Evolutionary conservation across 2,797 vertebrate species (phyloP).

Genomic region (Typhlichthys subterraneus): DNA sequence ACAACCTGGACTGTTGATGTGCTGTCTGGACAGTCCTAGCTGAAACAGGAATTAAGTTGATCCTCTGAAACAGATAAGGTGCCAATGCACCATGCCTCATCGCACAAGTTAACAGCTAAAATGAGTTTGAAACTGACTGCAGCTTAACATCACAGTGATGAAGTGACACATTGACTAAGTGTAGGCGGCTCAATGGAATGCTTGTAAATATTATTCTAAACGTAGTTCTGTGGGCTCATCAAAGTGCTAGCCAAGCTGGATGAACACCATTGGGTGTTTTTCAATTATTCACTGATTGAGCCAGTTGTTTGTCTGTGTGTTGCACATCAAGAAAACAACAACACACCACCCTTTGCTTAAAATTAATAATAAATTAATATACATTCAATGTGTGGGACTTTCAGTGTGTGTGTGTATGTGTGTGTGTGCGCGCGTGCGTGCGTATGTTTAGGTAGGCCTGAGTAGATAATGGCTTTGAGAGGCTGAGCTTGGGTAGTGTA

Average conservation of each 20-base stretch:
- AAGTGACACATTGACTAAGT: slow-evolving; percentile 21
- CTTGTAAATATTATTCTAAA: slow-evolving; percentile 17
- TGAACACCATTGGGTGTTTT: slow-evolving; percentile 23
- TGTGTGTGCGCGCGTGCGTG: slow-evolving; percentile 32
- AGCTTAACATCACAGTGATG: slow-evolving; percentile 24
- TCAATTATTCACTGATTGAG: slow-evolving; percentile 28
- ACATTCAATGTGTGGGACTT: slow-evolving; percentile 52
- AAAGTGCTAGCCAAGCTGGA: background rate
- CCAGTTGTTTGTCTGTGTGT: slow-evolving; percentile 50
- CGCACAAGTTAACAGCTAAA: slow-evolving; percentile 36
- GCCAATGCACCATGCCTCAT: slow-evolving; percentile 37
- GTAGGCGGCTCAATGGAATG: background rate
- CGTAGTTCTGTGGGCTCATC: background rate
- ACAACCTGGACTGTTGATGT: no score
- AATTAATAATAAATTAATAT: slow-evolving; percentile 36
- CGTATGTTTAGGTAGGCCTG: slow-evolving; percentile 75
- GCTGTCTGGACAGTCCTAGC: slow-evolving; percentile 42
- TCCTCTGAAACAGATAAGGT: slow-evolving; percentile 47
- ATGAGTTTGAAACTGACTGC: slow-evolving; percentile 42
- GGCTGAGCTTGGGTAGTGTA: slow-evolving; percentile 70
- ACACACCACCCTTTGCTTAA: slow-evolving; percentile 40
- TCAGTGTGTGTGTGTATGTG: slow-evolving; percentile 31
- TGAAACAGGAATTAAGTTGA: slow-evolving; percentile 38
- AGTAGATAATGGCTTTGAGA: slow-evolving; percentile 79
- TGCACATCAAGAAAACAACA: slow-evolving; percentile 40